A percentile compares a stretch with the other conserved stretches of the same genome.
phyloP scores from a whole-genome alignment of 2,113 vertebrate genomes.

The Colius striatus region DNA sequence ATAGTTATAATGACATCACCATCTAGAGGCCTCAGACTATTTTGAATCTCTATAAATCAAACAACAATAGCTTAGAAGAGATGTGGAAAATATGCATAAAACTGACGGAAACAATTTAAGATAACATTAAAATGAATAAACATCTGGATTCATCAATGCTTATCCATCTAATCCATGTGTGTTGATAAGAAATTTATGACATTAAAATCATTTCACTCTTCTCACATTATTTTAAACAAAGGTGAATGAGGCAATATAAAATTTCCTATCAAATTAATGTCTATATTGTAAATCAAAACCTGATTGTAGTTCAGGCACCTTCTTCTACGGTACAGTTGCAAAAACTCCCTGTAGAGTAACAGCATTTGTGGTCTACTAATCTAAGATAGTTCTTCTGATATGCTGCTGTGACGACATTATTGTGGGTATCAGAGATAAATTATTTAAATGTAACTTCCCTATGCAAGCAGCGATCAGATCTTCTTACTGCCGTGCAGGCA shows the following conservation, averaged over 20 bases:
- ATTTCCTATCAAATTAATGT: not conserved
- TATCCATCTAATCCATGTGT: not conserved
- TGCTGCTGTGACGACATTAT: not conserved
- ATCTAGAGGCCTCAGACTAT: not conserved
- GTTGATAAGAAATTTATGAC: not conserved
- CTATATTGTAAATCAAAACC: not conserved
- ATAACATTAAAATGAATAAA: not conserved
- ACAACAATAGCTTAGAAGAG: not conserved
- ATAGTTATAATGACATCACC: not conserved
- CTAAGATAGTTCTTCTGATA: not conserved
- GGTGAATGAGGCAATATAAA: not conserved
- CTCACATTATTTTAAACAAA: not conserved
- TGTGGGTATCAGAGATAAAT: slow-evolving; percentile 1
- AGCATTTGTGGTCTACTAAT: not conserved
- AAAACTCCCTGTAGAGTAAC: slow-evolving; percentile 14
- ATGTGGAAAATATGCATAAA: not conserved
- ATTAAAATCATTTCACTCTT: not conserved
- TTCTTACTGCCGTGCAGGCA: slow-evolving; percentile 4
- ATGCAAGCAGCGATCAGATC: not conserved
- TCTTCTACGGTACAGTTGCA: not conserved
- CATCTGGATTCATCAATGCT: not conserved
- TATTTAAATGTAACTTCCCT: slow-evolving; percentile 43
- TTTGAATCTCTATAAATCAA: not conserved
- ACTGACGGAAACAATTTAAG: not conserved
- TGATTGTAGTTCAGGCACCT: not conserved